Base-by-base conservation (phyloP, 1,140 invertebrate species). In the Spodoptera frugiperda region DNA sequence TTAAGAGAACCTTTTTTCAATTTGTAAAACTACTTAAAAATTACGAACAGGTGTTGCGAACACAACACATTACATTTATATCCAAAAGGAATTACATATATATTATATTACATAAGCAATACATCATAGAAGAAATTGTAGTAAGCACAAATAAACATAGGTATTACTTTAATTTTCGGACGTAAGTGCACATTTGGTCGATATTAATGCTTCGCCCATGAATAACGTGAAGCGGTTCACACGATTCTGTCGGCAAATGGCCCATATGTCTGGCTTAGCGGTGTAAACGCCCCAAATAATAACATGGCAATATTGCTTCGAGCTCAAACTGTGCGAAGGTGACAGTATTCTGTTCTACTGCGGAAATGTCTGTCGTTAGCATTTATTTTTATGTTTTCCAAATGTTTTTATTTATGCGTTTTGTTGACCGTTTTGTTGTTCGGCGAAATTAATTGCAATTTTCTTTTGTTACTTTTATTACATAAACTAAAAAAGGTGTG, bases 231-330 rank as follows among this genome's bases (percentile, higher is more conserved):
- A 82, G 61, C 83, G 84, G 77, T 86, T 84, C 82, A 78, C 85
- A 81, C 86, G 85, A 87, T 87, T 82, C 82, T 87, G 85, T 87
- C 89, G 83, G 83, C 87, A 86, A 92, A 92, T 90, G 89, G 89
- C 53, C 87, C 85, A 89, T 90, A 91, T 84, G 86, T 91, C 88
- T 89, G 84, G 89, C 89, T 92, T 91, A 92, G 86, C 84, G 88
- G 84, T 87, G 88, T 86, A 86, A 88, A 89, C 86, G 84, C 79
- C 78, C 83, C 84, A 87, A 87, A 90, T 88, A 90, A 89, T 90
- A 89, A 87, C 85, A 90, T 84, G 86, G 86, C 85, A 86, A 87
- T 84, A 78, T 87, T 87, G 87, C 82, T 84, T 80, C 19, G 51
- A 44, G 53, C 30, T 49, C n/a, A 72, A 59, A 77, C 65, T 53